Conservation (phyloP, 1,140 invertebrate genomes). For the Teleopsis dalmanni region DNA sequence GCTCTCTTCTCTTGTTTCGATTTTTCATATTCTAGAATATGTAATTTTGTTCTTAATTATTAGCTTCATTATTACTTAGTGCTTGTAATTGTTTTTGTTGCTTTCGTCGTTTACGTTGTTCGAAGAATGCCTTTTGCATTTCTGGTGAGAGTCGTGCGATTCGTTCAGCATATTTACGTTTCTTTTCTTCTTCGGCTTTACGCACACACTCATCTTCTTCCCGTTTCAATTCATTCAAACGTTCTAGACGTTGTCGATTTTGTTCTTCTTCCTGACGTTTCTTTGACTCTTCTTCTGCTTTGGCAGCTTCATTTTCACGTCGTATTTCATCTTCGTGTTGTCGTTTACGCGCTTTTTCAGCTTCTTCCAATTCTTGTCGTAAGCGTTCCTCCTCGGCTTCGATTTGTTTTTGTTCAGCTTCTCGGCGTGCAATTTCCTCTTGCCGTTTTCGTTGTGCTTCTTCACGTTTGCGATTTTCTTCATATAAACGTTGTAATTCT, state of each 20-base stretch:
- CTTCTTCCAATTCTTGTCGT: conserved; percentile 21
- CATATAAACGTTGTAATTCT: conserved; percentile 26
- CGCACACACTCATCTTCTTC: conserved; percentile 20
- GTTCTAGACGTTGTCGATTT: conserved; percentile 15
- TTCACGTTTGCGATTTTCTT: conserved; percentile 28
- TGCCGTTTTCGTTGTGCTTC: conserved; percentile 23
- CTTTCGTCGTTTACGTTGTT: conserved; percentile 37
- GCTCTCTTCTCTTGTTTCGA: too few species aligned
- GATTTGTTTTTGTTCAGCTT: conserved; percentile 21
- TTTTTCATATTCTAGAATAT: too few species aligned
- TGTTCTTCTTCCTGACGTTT: conserved; percentile 19
- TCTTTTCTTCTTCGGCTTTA: conserved; percentile 19
- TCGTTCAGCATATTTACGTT: conserved; percentile 21
- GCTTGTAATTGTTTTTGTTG: conserved; percentile 13
- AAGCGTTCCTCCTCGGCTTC: conserved; percentile 29
- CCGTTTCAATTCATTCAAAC: conserved; percentile 23
- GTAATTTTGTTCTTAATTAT: too few species aligned
- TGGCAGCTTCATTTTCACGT: conserved; percentile 16
- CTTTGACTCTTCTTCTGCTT: conserved; percentile 20
- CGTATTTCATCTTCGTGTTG: conserved; percentile 22
- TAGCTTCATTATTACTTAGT: conserved; percentile 4
- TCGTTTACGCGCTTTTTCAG: conserved; percentile 21
- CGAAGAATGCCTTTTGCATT: conserved; percentile 29
- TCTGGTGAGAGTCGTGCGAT: conserved; percentile 26
- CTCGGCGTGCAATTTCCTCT: conserved; percentile 21